Percentiles rank a stretch among this genome's conserved stretches.
Evolutionary conservation across 1,140 invertebrate species (phyloP).

Genomic region (Hydropsyche tenuis): DNA sequence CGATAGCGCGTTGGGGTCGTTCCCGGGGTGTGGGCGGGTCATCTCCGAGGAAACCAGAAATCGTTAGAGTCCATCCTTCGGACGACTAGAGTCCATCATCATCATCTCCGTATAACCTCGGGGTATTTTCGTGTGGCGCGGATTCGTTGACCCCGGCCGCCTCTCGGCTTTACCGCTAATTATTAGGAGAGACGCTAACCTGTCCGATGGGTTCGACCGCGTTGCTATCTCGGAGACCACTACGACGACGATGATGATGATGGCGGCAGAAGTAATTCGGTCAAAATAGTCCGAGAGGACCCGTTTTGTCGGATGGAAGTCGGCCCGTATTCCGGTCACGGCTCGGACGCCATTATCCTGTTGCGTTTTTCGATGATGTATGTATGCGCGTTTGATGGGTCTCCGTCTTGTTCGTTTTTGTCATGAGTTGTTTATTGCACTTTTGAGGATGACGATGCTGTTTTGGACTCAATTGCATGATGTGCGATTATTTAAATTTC

Average conservation of each 20-base stretch:
- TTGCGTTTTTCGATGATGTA: too few relatives aligned
- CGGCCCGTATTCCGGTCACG: conserved; percentile 18
- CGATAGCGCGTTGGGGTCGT: neutral
- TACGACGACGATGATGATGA: conserved; percentile 3
- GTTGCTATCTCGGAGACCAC: neutral
- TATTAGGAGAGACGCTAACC: conserved; percentile 38
- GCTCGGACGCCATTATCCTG: neutral
- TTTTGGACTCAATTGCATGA: too few relatives aligned
- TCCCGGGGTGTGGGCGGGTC: neutral
- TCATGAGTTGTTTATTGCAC: too few relatives aligned
- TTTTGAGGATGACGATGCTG: too few relatives aligned
- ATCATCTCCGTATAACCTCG: conserved; percentile 15
- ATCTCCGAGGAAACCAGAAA: too few relatives aligned
- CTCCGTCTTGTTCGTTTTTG: too few relatives aligned
- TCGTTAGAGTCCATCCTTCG: neutral
- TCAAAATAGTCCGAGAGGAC: conserved; percentile 15
- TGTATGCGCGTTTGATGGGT: too few relatives aligned
- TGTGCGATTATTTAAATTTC: too few relatives aligned
- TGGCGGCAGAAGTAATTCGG: conserved; percentile 9
- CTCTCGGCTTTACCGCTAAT: conserved; percentile 39
- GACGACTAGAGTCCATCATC: neutral
- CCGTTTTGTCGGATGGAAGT: too few relatives aligned
- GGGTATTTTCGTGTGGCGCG: conserved; percentile 33
- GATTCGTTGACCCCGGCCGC: conserved; percentile 36
- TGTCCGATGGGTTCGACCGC: conserved; percentile 33